Percentiles rank a stretch among this genome's conserved stretches.
Evolutionary conservation across 2,888 invertebrate species (phyloP).

Genomic region (Hyposoter dolosus): DNA sequence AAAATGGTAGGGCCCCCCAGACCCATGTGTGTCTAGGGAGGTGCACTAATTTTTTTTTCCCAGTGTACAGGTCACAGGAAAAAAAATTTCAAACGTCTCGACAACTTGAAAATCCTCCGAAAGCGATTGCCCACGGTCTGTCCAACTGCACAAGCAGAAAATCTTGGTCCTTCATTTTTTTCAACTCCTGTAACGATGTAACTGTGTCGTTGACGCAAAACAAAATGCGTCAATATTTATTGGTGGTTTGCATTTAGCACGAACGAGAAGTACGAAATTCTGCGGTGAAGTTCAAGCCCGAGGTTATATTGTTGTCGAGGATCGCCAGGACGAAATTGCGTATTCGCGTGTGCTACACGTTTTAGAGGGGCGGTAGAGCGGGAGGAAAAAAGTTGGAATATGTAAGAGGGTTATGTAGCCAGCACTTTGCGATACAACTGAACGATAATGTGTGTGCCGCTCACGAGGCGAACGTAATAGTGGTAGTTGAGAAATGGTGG

Average conservation of each 20-base stretch:
- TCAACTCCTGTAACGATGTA: not conserved
- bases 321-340: conserved; percentile 63
- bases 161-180: not conserved
- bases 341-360: conserved; percentile 62
- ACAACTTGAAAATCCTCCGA: not conserved
- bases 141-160: not conserved
- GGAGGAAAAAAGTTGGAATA: conserved; percentile 40
- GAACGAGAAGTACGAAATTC: conserved; percentile 37
- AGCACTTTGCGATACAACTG: conserved; percentile 52
- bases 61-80: not conserved
- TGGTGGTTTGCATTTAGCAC: conserved; percentile 12
- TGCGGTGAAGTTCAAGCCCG: conserved; percentile 41
- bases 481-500: conserved; percentile 41
- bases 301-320: conserved; percentile 40
- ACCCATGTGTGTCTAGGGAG: too few species aligned
- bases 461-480: conserved; percentile 42
- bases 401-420: conserved; percentile 62
- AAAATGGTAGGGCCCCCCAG: too few species aligned
- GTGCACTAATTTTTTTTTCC: not conserved
- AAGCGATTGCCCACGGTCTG: not conserved
- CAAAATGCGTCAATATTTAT: conserved; percentile 10
- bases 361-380: conserved; percentile 11
- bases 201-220: conserved; percentile 24
- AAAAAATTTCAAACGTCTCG: not conserved
- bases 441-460: conserved; percentile 47